Base-by-base conservation (phyloP, 2,113 vertebrate genomes). In the Notarius quadriscutis region DNA sequence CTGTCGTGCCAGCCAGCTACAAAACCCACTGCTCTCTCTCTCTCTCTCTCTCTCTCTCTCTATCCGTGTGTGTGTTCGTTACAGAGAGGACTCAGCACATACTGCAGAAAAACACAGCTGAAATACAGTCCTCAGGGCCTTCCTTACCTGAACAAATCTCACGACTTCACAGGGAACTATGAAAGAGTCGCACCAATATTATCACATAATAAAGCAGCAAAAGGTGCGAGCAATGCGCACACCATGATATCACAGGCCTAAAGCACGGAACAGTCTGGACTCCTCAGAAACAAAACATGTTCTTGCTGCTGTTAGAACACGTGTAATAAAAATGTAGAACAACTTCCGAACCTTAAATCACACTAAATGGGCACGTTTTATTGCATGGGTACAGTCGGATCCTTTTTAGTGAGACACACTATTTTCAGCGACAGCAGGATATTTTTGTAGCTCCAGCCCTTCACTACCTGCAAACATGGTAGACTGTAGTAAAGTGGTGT, bases 1-100 rank as follows among this genome's bases (percentile, higher is more conserved):
- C 74, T 89, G 81, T 86, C 51, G 88, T 69, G 84, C 60, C 60
- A 34, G 10, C 7, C 50, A 22, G 51, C 71, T 48, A 58, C 30
- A 71, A 4, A 48, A 79, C 58, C 22, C 22, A 84, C 20, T 5
- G 62, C n/a, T 10, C 55, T 11, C 41, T 41, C 41, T 41, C 34
- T 34, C 34, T 34, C 34, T 34, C 34, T 41, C 34, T 41, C 34
- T 41, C 34, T 41, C 41, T 41, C 2, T 41, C 34, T 34, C 34
- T 30, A 30, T 2, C 41, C 41, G 41, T 41, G 22, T n/a, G 5
- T n/a, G n/a, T 77, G 48, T 50, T 10, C 27, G 53, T 53, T 27
- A 53, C 20, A 51, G 50, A 51, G 22, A 6, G 1, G 41, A 34
- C 17, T 48, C 27, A 20, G 27, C 25, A 63, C 48, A 51, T 22